phyloP scores from a whole-genome alignment of 2,797 vertebrate genomes.

The Epinephelus malabaricus region DNA sequence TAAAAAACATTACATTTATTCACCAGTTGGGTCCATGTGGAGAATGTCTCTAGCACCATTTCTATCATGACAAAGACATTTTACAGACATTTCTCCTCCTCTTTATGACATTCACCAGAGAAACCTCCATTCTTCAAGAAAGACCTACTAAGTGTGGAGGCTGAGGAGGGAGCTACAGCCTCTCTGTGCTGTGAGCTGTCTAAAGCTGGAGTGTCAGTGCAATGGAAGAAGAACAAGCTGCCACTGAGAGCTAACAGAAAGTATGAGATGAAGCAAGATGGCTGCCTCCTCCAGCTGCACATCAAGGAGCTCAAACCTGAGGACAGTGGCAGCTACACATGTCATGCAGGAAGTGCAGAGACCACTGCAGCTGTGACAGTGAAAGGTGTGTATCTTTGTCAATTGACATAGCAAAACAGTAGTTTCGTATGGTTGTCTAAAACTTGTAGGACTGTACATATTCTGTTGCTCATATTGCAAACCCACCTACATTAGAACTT shows the following conservation, averaged over 20 bases:
- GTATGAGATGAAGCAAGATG: slow-evolving; percentile 85
- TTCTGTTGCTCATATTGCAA: neutral
- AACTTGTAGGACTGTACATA: too few species aligned
- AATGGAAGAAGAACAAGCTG: slow-evolving; percentile 89
- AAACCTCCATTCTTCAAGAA: slow-evolving; percentile 59
- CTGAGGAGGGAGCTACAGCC: slow-evolving; percentile 67
- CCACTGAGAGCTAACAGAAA: slow-evolving; percentile 83
- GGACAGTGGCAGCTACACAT: slow-evolving; percentile 89
- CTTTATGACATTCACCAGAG: too few species aligned
- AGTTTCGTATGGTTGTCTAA: too few species aligned
- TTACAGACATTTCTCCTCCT: too few species aligned
- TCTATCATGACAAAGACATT: too few species aligned
- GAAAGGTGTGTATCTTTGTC: slow-evolving; percentile 51
- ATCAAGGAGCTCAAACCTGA: slow-evolving; percentile 85
- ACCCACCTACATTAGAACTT: neutral
- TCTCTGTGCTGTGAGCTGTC: slow-evolving; percentile 84
- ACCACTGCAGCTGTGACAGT: slow-evolving; percentile 66
- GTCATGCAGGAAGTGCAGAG: slow-evolving; percentile 73
- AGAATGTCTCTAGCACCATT: too few species aligned
- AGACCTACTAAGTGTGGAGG: slow-evolving; percentile 61
- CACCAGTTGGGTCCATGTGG: too few species aligned
- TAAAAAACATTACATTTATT: too few species aligned
- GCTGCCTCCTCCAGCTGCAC: slow-evolving; percentile 80
- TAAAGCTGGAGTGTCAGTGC: slow-evolving; percentile 70
- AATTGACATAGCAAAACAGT: too few species aligned